A percentile compares a stretch with the other conserved stretches of the same genome.
Conservation (phyloP, 2,888 invertebrate species). For the Thyatira batis region DNA sequence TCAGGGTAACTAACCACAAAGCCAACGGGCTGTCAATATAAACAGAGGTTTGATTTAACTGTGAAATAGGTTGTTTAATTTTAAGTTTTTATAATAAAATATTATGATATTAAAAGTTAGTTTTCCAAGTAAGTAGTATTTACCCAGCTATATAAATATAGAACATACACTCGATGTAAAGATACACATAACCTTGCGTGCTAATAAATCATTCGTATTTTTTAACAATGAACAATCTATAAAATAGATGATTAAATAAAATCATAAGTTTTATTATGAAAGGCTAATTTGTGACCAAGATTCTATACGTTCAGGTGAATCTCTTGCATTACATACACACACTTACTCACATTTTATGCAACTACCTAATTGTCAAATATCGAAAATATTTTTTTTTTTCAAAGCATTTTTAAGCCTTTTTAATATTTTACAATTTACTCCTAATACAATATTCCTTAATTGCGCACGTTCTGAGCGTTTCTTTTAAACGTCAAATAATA, state of each 20-base stretch:
- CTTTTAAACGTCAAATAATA: conserved; percentile 21
- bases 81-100: too few species aligned
- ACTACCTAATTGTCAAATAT: conserved; percentile 8
- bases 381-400: conserved; percentile 43
- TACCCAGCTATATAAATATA: too few species aligned
- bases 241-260: neutral
- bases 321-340: neutral
- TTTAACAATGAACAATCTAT: neutral
- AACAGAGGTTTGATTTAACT: too few species aligned
- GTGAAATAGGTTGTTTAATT: too few species aligned
- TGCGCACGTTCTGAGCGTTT: conserved; percentile 25
- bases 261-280: neutral
- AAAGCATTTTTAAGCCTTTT: conserved; percentile 33
- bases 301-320: neutral
- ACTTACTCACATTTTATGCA: conserved; percentile 5
- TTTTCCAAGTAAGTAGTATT: too few species aligned
- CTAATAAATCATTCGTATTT: neutral
- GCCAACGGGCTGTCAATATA: too few species aligned
- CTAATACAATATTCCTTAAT: conserved; percentile 11
- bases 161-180: too few species aligned
- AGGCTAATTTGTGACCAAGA: conserved; percentile 4
- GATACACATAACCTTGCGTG: neutral
- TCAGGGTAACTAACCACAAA: too few species aligned
- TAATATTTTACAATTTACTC: conserved; percentile 9
- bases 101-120: too few species aligned